Evolutionary conservation across 92 coral and sea anemone species (phyloP).

Genomic region (Umimayanthus chanpuru): DNA sequence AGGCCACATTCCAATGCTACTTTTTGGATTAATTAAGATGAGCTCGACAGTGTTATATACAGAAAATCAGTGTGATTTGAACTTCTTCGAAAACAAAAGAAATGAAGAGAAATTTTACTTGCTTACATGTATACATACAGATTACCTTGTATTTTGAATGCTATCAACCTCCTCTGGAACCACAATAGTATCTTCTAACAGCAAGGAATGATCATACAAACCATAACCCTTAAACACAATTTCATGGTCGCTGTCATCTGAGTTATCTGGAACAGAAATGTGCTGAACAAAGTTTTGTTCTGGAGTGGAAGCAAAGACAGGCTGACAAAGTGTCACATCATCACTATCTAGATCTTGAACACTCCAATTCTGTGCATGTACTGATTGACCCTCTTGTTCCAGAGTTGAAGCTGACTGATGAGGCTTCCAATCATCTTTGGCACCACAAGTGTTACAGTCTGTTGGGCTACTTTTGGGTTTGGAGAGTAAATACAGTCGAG

Average conservation of each 20-base stretch:
- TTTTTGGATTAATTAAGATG: too few relatives aligned
- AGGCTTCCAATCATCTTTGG: conserved; percentile 3
- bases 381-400: conserved; percentile 11
- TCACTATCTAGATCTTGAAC: background rate
- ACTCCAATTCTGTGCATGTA: conserved; percentile 25
- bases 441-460: background rate
- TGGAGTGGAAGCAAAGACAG: conserved; percentile 51
- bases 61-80: too few relatives aligned
- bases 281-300: conserved; percentile 23
- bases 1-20: too few relatives aligned
- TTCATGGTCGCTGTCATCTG: conserved; percentile 32
- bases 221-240: conserved; percentile 32
- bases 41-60: too few relatives aligned
- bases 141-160: background rate
- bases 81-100: too few relatives aligned
- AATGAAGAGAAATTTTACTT: too few relatives aligned
- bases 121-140: background rate
- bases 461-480: conserved; percentile 18
- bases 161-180: background rate
- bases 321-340: conserved; percentile 46
- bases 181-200: conserved; percentile 7
- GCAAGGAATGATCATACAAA: conserved; percentile 17
- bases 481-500: conserved; percentile 20
- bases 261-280: background rate
- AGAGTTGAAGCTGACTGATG: conserved; percentile 31